Base-by-base conservation (phyloP, 1,140 invertebrate species). In the Arion vulgaris region DNA sequence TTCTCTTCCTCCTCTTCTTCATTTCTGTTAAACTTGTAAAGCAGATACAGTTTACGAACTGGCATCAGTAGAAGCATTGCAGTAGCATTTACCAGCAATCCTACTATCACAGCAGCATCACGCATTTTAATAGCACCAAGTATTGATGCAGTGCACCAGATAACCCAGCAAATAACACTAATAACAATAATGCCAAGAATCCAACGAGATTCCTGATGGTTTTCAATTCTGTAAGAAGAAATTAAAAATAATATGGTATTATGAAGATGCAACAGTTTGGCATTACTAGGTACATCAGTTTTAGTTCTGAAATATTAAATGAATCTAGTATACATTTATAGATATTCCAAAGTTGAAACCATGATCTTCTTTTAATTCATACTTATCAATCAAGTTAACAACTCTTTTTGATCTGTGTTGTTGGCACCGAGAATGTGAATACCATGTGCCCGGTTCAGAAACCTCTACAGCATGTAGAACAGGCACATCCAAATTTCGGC, bases 81-180 rank as follows among this genome's bases (percentile, higher is more conserved):
- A 1, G 88, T 88, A 49, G 91, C 92, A 85, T 90, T 91, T 36
- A 92, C 81, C 51, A 93, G 81, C 73, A 93, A 89, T 38, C 91
- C 92, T 34, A 92, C 86, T 13, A 89, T 88, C 15, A 92, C 91
- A 9, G 91, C 89, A n/a, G 88, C 86, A 83, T 92, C 91, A 15
- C 91, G 75, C 66, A 89, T 88, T 76, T 88, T 86, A 51, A 90
- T 84, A 7, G 89, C 89, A 19, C 90, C 88, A 32, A 93, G 85
- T 11, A 88, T 89, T 9, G 92, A 89, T 11, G 92, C 89, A 7
- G 93, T 82, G n/a, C 91, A 91, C 93, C 93, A 94, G 1, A 91
- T 87, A 11, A 93, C 83, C 92, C 93, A 93, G n/a, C 89, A 85
- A 13, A 91, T 87, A 19, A 91, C 88, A 23, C 89, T 90, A 28